Percentiles rank a stretch among this genome's conserved stretches.
These are phyloP conservation scores for Lepidothrix coronata DNA, from an alignment of 2,113 vertebrate species.

Conservation along the genomic window DNA sequence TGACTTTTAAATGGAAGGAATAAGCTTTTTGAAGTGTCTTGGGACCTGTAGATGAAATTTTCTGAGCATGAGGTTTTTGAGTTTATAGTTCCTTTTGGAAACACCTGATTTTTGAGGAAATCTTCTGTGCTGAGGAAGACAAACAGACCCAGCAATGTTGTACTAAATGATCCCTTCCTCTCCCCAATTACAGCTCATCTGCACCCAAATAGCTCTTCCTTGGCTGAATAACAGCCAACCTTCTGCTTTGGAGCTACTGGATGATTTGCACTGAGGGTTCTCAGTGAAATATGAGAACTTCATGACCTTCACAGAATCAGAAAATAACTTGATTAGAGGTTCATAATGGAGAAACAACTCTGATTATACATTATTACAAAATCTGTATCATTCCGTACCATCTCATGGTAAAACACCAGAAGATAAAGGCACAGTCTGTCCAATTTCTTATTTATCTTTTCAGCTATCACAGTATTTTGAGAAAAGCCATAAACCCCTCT, in stretches of 20 bases:
- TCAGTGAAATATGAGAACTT: background rate
- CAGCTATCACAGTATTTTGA: background rate
- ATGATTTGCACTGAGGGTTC: background rate
- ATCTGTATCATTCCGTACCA: background rate
- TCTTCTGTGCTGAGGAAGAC: background rate
- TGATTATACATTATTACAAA: background rate
- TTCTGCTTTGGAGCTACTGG: background rate
- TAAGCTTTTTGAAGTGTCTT: background rate
- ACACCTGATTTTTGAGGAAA: background rate
- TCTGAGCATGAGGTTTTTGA: background rate
- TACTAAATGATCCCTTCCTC: background rate
- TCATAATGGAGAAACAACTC: background rate
- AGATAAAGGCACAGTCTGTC: background rate
- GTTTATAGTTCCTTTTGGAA: background rate
- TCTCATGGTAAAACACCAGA: background rate
- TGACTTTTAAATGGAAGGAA: background rate
- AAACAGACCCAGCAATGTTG: background rate
- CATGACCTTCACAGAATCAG: background rate
- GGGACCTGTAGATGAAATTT: background rate
- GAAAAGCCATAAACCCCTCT: background rate
- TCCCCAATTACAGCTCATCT: background rate
- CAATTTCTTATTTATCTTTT: background rate
- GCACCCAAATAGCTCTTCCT: background rate
- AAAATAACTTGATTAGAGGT: background rate
- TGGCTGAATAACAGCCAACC: background rate